A percentile compares a stretch with the other conserved stretches of the same genome.
These are phyloP conservation scores for Cheilosia pagana DNA, from an alignment of 2,888 invertebrate genomes.

Conservation along the genomic window DNA sequence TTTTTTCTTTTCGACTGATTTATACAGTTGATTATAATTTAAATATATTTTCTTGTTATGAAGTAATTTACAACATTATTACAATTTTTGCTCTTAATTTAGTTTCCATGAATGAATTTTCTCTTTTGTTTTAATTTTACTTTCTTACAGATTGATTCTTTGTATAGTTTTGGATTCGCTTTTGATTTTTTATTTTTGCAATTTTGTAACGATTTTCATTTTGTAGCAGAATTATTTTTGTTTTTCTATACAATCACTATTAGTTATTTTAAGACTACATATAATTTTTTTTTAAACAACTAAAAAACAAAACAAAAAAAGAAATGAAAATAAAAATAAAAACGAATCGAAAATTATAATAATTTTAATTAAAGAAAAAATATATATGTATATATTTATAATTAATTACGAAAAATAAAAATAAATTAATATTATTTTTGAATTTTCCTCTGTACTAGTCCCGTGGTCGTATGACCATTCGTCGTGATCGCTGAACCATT, in stretches of 20 bases:
- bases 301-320: constrained; percentile 69
- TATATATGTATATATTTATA: constrained; percentile 72
- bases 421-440: constrained; percentile 82
- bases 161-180: constrained; percentile 43
- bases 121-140: constrained; percentile 56
- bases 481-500: constrained; percentile 77
- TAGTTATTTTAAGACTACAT: constrained; percentile 74
- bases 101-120: constrained; percentile 49
- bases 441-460: constrained; percentile 82
- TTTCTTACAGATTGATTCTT: constrained; percentile 62
- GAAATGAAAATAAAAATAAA: constrained; percentile 35
- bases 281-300: constrained; percentile 69
- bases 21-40: constrained; percentile 72
- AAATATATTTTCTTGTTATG: constrained; percentile 69
- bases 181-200: constrained; percentile 40
- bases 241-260: constrained; percentile 79
- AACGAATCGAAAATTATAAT: constrained; percentile 59
- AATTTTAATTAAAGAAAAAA: constrained; percentile 68
- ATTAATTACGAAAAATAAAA: constrained; percentile 68
- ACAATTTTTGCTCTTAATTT: constrained; percentile 52
- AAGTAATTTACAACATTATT: constrained; percentile 69
- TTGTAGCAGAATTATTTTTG: constrained; percentile 75
- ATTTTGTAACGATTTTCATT: constrained; percentile 58
- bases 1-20: constrained; percentile 63
- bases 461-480: constrained; percentile 80